Percentiles rank a stretch among this genome's conserved stretches.
These are phyloP conservation scores for Elegia similella DNA, from an alignment of 2,888 invertebrate genomes.

Conservation along the genomic window DNA sequence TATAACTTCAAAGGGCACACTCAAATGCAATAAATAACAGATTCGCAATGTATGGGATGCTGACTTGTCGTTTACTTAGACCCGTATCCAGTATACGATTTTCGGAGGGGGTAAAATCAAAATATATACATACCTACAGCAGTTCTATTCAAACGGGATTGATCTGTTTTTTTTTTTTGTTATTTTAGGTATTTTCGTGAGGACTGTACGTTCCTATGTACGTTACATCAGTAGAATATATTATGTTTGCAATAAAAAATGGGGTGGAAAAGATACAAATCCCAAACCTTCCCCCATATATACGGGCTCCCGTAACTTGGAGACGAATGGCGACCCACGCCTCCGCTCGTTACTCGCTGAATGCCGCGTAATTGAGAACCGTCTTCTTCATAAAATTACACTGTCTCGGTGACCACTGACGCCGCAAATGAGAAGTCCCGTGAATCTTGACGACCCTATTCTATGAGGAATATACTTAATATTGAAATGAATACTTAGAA, in stretches of 20 bases:
- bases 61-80: constrained; percentile 20
- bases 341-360: constrained; percentile 55
- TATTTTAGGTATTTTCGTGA: too few species aligned
- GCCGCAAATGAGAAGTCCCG: constrained; percentile 30
- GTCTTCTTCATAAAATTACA: constrained; percentile 51
- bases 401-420: constrained; percentile 42
- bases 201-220: too few species aligned
- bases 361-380: constrained; percentile 60
- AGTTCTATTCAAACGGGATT: too few species aligned
- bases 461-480: background rate
- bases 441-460: constrained; percentile 3
- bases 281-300: too few species aligned
- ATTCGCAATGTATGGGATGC: constrained; percentile 11
- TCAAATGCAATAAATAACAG: constrained; percentile 16
- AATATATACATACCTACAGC: too few species aligned
- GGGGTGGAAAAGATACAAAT: too few species aligned
- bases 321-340: constrained; percentile 38
- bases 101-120: too few species aligned
- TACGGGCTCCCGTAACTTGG: background rate
- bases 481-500: background rate
- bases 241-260: too few species aligned
- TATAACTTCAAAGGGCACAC: constrained; percentile 17
- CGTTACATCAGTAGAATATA: too few species aligned
- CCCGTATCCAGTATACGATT: constrained; percentile 3
- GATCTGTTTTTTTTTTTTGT: too few species aligned